Evolutionary conservation across 2,888 invertebrate genomes (phyloP).

Genomic region (Eupithecia tripunctaria): DNA sequence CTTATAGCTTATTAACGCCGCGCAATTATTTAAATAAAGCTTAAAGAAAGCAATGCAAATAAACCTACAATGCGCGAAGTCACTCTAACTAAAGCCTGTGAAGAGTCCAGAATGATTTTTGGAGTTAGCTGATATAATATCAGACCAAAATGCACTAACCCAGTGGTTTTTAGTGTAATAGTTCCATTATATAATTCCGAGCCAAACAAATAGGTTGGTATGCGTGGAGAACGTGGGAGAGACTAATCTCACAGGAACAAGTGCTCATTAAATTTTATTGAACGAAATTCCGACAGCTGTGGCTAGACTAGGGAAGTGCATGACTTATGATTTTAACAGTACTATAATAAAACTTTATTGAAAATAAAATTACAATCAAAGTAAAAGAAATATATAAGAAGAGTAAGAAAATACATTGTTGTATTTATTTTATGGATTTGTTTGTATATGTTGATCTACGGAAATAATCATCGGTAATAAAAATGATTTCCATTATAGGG

Average conservation of each 20-base stretch:
- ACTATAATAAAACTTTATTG: too few species aligned
- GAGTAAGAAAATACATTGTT: too few species aligned
- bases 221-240: conserved; percentile 12
- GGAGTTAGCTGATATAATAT: too few species aligned
- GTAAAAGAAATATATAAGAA: too few species aligned
- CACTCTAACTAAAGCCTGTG: neutral
- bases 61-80: neutral
- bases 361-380: neutral
- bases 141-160: neutral
- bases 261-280: conserved; percentile 19
- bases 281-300: conserved; percentile 15
- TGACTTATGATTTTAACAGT: too few species aligned
- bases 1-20: too few species aligned
- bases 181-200: neutral
- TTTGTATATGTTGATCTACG: neutral
- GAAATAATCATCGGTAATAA: too few species aligned
- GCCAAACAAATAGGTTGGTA: neutral
- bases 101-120: neutral
- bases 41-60: too few species aligned
- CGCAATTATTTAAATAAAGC: too few species aligned
- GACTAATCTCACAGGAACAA: conserved; percentile 13
- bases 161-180: neutral
- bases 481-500: neutral
- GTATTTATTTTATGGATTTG: neutral
- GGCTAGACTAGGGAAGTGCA: neutral